phyloP scores from a whole-genome alignment of 2,797 vertebrate genomes.

The Oophaga sylvatica region DNA sequence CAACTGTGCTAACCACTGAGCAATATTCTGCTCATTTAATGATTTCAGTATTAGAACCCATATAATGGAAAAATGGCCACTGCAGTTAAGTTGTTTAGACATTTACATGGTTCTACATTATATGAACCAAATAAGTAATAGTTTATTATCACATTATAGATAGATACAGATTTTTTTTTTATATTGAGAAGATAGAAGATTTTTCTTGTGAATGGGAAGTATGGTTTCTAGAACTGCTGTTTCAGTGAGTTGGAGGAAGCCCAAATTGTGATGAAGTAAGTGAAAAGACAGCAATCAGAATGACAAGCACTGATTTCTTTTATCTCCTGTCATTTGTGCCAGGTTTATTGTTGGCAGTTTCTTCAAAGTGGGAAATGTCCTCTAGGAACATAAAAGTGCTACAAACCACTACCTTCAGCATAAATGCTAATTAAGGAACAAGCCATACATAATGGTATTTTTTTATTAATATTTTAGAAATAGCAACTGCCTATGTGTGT shows the following conservation, averaged over 20 bases:
- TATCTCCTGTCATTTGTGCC: conserved; percentile 39
- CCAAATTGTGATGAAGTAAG: conserved; percentile 37
- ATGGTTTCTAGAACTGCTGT: conserved; percentile 9
- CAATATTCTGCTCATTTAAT: neutral
- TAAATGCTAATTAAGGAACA: conserved; percentile 24
- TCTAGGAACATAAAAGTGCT: conserved; percentile 39
- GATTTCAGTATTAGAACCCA: neutral
- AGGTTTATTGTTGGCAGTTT: conserved; percentile 45
- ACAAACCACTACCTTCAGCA: conserved; percentile 39
- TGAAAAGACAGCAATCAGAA: conserved; percentile 49
- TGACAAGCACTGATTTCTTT: conserved; percentile 46
- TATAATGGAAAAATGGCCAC: neutral
- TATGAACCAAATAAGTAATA: neutral
- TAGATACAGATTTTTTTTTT: neutral
- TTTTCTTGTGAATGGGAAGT: neutral
- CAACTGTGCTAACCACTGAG: neutral
- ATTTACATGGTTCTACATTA: neutral
- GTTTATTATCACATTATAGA: neutral
- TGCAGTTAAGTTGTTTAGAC: neutral
- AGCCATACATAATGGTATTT: conserved; percentile 4
- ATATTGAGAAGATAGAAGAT: neutral
- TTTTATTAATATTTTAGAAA: conserved; percentile 24
- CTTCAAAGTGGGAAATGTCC: conserved; percentile 18
- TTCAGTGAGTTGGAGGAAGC: conserved; percentile 37
- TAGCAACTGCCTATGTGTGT: neutral